Evolutionary conservation across 2,888 invertebrate genomes (phyloP).

Genomic region (Chrysolina haemoptera): DNA sequence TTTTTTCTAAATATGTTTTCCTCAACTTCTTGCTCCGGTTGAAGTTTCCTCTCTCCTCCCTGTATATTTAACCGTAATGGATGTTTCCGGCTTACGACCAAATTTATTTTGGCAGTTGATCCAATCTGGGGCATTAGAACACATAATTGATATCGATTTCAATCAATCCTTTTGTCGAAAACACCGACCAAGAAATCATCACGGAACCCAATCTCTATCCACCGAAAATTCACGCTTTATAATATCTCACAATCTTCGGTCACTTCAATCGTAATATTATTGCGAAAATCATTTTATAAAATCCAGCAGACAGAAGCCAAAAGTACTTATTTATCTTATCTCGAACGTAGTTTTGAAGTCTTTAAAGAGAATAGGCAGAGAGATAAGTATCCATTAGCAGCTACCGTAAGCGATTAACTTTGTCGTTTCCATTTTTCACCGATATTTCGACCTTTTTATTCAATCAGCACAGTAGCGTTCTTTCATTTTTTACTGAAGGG

Average conservation of each 20-base stretch:
- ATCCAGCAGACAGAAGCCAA: constrained; percentile 40
- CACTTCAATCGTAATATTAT: constrained; percentile 27
- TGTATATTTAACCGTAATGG: too few species aligned
- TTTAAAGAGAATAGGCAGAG: constrained; percentile 46
- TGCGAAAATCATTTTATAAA: constrained; percentile 37
- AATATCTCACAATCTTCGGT: constrained; percentile 17
- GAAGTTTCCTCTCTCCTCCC: too few species aligned
- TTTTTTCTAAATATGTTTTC: too few species aligned
- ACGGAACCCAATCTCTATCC: not conserved
- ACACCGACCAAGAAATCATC: not conserved
- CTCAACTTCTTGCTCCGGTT: too few species aligned
- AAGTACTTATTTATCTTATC: constrained; percentile 48
- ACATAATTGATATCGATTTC: not conserved
- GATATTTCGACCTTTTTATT: constrained; percentile 36
- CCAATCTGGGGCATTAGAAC: too few species aligned
- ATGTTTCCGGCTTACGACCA: too few species aligned
- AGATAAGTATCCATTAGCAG: constrained; percentile 50
- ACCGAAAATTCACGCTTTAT: not conserved
- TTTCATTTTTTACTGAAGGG: too few species aligned
- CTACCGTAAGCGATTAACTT: constrained; percentile 49
- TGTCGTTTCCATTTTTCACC: constrained; percentile 46
- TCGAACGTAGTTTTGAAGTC: constrained; percentile 35
- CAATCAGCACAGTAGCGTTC: constrained; percentile 25
- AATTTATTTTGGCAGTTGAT: too few species aligned
- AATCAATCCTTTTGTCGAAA: not conserved